Base-by-base conservation (phyloP, 1,140 invertebrate genomes). In the Drosophila lowei region DNA sequence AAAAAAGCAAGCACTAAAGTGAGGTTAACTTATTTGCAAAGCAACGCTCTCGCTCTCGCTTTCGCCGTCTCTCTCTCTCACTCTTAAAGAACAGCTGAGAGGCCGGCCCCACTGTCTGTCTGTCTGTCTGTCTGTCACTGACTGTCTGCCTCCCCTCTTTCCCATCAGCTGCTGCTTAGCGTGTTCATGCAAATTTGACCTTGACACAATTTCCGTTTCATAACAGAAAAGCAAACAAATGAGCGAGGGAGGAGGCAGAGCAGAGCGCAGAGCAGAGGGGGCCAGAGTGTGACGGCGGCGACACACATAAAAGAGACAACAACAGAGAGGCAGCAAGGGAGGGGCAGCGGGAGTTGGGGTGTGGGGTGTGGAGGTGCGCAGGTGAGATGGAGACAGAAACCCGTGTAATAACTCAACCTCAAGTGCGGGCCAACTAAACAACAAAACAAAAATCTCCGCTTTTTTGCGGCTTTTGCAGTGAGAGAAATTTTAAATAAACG, bases 151-250 rank as follows among this genome's bases (percentile, higher is more conserved):
- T 23, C 53, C n/a, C 44, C 43, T 15, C 23, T 46, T 13, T 41
- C 50, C 42, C 65, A 15, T 30, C 65, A 41, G 41, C 50, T 28
- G 41, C 50, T 72, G 83, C 83, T 86, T 86, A 86, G 74, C 81
- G 74, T 88, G 83, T 81, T 86, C 83, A 86, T 86, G 81, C 84
- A 86, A 86, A 86, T 86, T 81, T 71, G 81, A 88, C 81, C 81
- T 86, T 86, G 81, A 86, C 81, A 86, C 81, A 86, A 86, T 86
- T 86, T 72, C 34, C 74, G 71, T 88, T 86, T 88, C 81, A 86
- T 75, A 88, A 86, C 83, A 81, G 77, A 86, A 48, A 80, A 88
- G 78, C 81, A 88, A 88, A 86, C 70, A 86, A 75, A 78, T 64
- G 80, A 77, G 77, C 72, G 77, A 68, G 77, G 81, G 77, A 75